A percentile compares a stretch with the other conserved stretches of the same genome.
Conservation (phyloP, 2,797 vertebrate species). For the Simalia tracyae region DNA sequence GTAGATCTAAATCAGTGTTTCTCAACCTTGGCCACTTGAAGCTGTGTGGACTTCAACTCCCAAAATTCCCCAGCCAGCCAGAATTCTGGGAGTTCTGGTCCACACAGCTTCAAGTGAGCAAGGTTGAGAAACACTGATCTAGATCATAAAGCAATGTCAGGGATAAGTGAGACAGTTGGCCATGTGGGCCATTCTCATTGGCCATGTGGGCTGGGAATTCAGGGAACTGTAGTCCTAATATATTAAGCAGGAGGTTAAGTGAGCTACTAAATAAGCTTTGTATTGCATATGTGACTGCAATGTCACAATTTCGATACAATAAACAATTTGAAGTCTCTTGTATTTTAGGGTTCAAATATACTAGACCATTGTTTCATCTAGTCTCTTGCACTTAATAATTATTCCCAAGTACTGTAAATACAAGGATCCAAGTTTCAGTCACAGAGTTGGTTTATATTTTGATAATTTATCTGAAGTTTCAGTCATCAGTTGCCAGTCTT, state of each 20-base stretch:
- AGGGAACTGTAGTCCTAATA: background rate
- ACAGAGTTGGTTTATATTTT: background rate
- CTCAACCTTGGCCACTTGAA: no score
- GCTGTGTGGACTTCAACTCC: no score
- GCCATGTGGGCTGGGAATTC: background rate
- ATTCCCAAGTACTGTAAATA: background rate
- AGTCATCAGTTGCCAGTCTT: background rate
- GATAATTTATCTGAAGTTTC: background rate
- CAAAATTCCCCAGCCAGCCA: no score
- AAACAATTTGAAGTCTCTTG: background rate
- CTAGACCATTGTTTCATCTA: background rate
- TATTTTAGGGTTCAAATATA: background rate
- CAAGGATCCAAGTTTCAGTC: background rate
- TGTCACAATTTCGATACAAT: background rate
- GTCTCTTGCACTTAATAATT: background rate
- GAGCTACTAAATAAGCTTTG: background rate
- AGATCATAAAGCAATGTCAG: background rate
- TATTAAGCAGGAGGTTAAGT: background rate
- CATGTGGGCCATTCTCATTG: background rate
- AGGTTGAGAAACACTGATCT: background rate
- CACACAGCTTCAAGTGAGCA: no score
- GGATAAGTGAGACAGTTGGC: background rate
- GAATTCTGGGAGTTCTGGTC: no score
- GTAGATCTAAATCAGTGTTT: background rate
- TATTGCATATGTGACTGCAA: background rate